These are phyloP conservation scores for Ptychadena robeensis DNA, from an alignment of 2,797 vertebrate genomes.

Conservation along the genomic window DNA sequence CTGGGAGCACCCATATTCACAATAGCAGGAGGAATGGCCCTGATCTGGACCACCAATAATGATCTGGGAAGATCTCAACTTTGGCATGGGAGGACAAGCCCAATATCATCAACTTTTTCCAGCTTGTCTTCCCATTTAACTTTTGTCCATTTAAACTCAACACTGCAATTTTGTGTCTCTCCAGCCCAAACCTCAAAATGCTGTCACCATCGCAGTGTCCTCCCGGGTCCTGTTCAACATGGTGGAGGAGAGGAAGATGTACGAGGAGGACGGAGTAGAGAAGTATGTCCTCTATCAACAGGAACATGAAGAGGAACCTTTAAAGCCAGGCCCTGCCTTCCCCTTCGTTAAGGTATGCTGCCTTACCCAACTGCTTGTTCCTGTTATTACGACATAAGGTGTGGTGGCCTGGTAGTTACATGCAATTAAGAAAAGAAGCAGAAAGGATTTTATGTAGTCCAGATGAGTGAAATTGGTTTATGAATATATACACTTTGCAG, in stretches of 20 bases:
- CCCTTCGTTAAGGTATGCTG: constrained; percentile 88
- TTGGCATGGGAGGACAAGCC: too few relatives aligned
- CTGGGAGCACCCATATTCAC: too few relatives aligned
- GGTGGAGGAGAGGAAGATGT: constrained; percentile 84
- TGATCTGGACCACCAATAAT: too few relatives aligned
- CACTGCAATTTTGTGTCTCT: neutral
- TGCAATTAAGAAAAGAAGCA: too few relatives aligned
- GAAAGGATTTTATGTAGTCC: too few relatives aligned
- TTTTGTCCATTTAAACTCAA: neutral
- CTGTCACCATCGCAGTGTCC: constrained; percentile 91
- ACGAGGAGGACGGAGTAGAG: constrained; percentile 85
- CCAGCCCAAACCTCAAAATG: constrained; percentile 87
- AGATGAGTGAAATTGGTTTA: too few relatives aligned
- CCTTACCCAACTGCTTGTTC: too few relatives aligned
- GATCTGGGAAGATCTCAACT: too few relatives aligned
- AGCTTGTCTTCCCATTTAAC: neutral
- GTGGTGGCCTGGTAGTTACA: neutral
- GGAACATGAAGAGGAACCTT: constrained; percentile 81
- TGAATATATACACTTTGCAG: too few relatives aligned
- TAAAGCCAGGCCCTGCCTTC: constrained; percentile 86
- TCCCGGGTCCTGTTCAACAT: constrained; percentile 91
- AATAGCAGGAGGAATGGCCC: too few relatives aligned
- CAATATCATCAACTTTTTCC: too few relatives aligned
- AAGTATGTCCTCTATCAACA: constrained; percentile 87
- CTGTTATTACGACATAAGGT: too few relatives aligned